phyloP scores from a whole-genome alignment of 2,113 vertebrate genomes.

The Arizona elegans region DNA sequence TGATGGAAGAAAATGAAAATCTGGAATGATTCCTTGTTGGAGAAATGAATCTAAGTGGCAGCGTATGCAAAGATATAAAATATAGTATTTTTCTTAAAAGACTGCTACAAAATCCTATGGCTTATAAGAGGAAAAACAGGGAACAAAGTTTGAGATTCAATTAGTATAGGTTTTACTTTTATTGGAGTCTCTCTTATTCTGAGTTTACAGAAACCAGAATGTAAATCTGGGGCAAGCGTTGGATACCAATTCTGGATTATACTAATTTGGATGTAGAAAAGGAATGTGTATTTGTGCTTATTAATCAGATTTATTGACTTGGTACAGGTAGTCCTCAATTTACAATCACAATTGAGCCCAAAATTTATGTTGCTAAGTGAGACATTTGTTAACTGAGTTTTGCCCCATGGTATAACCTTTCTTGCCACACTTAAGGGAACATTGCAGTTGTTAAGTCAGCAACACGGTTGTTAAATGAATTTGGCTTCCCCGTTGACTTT shows the following conservation, averaged over 20 bases:
- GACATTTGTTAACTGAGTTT: background rate
- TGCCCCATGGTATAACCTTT: background rate
- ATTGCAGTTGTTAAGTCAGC: background rate
- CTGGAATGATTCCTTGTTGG: background rate
- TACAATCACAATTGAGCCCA: background rate
- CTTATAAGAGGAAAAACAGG: background rate
- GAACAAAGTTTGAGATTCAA: background rate
- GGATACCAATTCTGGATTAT: background rate
- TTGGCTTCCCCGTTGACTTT: background rate
- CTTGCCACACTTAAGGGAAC: background rate
- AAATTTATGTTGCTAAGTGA: background rate
- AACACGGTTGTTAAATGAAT: background rate
- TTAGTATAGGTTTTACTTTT: background rate
- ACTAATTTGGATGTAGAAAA: background rate
- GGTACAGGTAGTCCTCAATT: background rate
- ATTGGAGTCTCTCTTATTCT: background rate
- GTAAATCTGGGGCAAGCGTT: background rate
- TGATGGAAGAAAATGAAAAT: background rate
- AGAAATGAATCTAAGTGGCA: background rate
- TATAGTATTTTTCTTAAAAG: background rate
- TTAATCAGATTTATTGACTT: background rate
- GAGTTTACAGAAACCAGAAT: background rate
- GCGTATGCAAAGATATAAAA: background rate
- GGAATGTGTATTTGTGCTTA: background rate
- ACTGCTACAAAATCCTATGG: background rate